Evolutionary conservation across 2,113 vertebrate genomes (phyloP), one percentile per base, ranked within the genome.

Genomic region (Carettochelys insculpta): DNA sequence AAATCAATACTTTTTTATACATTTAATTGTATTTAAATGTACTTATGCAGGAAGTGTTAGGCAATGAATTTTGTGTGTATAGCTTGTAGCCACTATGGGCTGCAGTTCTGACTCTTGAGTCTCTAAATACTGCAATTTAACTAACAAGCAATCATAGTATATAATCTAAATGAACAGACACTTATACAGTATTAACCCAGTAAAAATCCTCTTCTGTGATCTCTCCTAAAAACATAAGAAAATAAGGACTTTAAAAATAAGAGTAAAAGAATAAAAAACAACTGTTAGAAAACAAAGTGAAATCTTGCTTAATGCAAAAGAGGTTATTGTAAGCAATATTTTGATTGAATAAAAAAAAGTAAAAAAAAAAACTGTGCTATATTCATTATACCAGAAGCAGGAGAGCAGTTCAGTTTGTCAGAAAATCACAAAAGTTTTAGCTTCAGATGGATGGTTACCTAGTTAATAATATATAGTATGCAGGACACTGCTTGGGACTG

Each of bases 371-470:
- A 89, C 24, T 89, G 29, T 87, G 54, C 41, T 89, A 38, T 6
- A 83, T 84, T 80, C 94, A 76, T 89, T 85, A 90, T 88, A 95
- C 61, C 65, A 91, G 86, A 96, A 96, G 53, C 8, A 90, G 91
- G 93, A 86, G 31, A 86, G 61, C 82, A 34, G 45, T 89, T 92
- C 93, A 51, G 89, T 41, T 95, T 96, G 78, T 81, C 93, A 93
- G 78, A 50, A 95, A 95, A 92, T 90, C 87, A 89, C 58, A 94
- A 3, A 54, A 54, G 48, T 81, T 87, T 82, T 81, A 68, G 71
- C 71, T 88, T 68, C 85, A 87, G 34, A 85, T 52, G 52, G 34
- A 31, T 90, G 95, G 93, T 92, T 51, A 50, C n/a, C 73, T 65
- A 34, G 58, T 79, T 88, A 92, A 56, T 77, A 81, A 38, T 9